Evolutionary conservation across 2,888 invertebrate genomes (phyloP).

Genomic region (Furcula furcula): DNA sequence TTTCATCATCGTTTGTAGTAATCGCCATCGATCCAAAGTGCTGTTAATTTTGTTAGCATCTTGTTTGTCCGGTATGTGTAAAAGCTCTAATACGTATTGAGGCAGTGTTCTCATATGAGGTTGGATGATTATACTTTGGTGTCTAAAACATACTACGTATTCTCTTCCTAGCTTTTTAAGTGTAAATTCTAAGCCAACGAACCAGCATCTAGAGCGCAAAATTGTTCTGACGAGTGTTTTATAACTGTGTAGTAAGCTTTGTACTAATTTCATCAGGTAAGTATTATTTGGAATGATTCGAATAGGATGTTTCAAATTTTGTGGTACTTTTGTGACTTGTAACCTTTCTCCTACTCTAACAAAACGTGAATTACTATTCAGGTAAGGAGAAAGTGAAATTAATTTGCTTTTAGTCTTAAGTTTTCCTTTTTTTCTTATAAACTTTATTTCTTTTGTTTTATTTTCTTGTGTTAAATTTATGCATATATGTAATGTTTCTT

Average conservation of each 20-base stretch:
- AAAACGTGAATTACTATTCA: background rate
- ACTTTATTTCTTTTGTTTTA: background rate
- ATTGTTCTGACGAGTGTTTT: background rate
- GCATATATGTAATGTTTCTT: background rate
- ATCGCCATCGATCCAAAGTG: slow-evolving; percentile 5
- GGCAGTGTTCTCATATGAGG: background rate
- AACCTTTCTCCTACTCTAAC: background rate
- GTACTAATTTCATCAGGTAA: background rate
- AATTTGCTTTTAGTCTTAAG: background rate
- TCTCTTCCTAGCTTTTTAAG: background rate
- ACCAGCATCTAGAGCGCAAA: background rate
- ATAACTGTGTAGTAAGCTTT: background rate
- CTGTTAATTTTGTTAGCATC: slow-evolving; percentile 1
- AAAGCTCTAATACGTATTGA: slow-evolving; percentile 1
- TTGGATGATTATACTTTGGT: background rate
- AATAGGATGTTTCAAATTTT: background rate
- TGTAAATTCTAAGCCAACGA: background rate
- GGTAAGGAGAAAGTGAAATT: slow-evolving; percentile 1
- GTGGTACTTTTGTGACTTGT: background rate
- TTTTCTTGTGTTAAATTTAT: background rate
- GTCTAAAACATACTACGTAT: background rate
- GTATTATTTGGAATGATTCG: background rate
- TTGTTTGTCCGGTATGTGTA: slow-evolving; percentile 7
- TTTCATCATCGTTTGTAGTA: slow-evolving; percentile 10
- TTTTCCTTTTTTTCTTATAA: background rate